Evolutionary conservation across 2,113 vertebrate genomes (phyloP).

Genomic region (Tyrannus savana): DNA sequence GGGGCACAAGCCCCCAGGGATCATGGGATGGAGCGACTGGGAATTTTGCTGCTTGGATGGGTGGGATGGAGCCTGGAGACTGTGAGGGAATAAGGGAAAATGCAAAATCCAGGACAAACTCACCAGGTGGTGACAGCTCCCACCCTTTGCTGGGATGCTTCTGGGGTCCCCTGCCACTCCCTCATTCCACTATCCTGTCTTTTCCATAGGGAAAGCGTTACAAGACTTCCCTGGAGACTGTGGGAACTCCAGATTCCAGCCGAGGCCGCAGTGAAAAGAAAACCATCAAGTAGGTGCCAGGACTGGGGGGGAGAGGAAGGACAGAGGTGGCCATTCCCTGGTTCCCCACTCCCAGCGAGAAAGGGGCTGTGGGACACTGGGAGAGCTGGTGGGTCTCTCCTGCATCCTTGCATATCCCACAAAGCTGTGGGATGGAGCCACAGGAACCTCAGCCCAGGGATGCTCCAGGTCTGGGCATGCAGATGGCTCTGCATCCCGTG

Average conservation of each 20-base stretch:
- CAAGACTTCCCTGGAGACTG: slow-evolving; percentile 93
- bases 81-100: neutral
- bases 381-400: neutral
- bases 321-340: neutral
- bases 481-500: fast-evolving
- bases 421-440: fast-evolving
- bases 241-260: slow-evolving; percentile 92
- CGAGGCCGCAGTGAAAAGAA: slow-evolving; percentile 95
- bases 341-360: neutral
- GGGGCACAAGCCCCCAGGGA: fast-evolving
- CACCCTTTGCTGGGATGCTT: too few relatives aligned
- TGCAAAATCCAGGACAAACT: neutral
- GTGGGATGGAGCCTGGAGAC: neutral
- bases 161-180: fast-evolving
- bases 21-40: neutral
- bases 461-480: fast-evolving
- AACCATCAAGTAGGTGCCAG: slow-evolving; percentile 96
- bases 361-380: neutral
- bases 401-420: neutral
- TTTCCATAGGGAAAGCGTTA: slow-evolving; percentile 89
- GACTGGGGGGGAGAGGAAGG: neutral
- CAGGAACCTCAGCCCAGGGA: fast-evolving
- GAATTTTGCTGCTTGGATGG: neutral
- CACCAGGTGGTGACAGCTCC: neutral
- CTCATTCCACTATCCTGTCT: neutral